These are phyloP conservation scores for Dasypus novemcinctus DNA, from an alignment of 2,113 vertebrate genomes.

Conservation along the genomic window DNA sequence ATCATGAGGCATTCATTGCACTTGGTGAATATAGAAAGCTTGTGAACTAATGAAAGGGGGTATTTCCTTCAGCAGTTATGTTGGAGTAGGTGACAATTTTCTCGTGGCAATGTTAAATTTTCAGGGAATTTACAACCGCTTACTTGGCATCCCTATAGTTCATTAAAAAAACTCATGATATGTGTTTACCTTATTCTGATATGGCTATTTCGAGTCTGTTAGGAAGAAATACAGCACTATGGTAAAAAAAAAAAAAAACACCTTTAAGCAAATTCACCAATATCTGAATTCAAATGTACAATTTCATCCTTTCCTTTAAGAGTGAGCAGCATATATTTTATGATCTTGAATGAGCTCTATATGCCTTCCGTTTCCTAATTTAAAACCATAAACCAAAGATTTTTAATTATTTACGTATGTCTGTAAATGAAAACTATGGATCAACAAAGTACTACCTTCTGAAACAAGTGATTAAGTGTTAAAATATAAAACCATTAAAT, in stretches of 20 bases:
- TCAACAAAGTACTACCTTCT: not conserved
- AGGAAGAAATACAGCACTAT: not conserved
- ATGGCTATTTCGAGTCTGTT: not conserved
- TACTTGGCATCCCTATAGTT: not conserved
- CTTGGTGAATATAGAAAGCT: rapidly evolving
- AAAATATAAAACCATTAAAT: not conserved
- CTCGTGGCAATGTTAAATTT: not conserved
- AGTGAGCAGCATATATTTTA: rapidly evolving
- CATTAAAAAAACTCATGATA: not conserved
- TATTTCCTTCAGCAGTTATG: not conserved
- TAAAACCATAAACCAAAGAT: too few species aligned
- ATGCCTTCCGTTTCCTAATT: too few species aligned
- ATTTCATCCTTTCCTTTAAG: not conserved
- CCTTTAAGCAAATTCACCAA: not conserved
- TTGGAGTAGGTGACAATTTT: not conserved
- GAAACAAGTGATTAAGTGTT: not conserved
- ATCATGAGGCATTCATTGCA: too few species aligned
- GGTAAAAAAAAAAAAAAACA: not conserved
- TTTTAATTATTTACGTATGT: not conserved
- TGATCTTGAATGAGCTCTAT: rapidly evolving
- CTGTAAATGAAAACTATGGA: not conserved
- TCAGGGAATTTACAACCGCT: not conserved
- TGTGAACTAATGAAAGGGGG: not conserved
- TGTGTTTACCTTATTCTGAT: not conserved
- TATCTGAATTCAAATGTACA: rapidly evolving